Conservation (phyloP, 1,140 invertebrate genomes). For the Samia ricini region DNA sequence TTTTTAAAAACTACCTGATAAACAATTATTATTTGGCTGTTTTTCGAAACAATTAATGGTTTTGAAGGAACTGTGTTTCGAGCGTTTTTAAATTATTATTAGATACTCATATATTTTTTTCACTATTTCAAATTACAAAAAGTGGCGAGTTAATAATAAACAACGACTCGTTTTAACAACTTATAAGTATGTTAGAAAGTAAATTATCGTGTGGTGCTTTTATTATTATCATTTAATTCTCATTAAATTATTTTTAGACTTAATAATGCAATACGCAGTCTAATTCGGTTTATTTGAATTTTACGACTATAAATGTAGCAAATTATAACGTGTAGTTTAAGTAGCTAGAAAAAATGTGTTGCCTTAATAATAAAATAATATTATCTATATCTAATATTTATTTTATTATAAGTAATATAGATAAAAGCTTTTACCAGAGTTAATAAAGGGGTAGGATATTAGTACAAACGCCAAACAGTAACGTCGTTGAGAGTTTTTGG, state of each 20-base stretch:
- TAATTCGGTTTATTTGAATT: background rate
- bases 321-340: background rate
- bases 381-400: too few relatives aligned
- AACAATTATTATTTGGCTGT: too few relatives aligned
- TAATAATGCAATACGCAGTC: background rate
- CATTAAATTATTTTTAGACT: background rate
- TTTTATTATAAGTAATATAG: background rate
- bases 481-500: too few relatives aligned
- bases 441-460: too few relatives aligned
- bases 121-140: too few relatives aligned
- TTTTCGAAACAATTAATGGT: too few relatives aligned
- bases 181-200: background rate
- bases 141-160: background rate
- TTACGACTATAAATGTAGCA: background rate
- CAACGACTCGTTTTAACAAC: background rate
- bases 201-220: background rate
- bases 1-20: too few relatives aligned
- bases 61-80: too few relatives aligned
- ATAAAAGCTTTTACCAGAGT: too few relatives aligned
- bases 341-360: background rate
- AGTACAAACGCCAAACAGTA: too few relatives aligned
- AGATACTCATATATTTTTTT: too few relatives aligned
- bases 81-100: too few relatives aligned
- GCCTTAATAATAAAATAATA: background rate
- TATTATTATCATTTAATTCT: background rate